A percentile compares a stretch with the other conserved stretches of the same genome.
Conservation (phyloP, 2,888 invertebrate genomes). For the Hetaerina titia region DNA sequence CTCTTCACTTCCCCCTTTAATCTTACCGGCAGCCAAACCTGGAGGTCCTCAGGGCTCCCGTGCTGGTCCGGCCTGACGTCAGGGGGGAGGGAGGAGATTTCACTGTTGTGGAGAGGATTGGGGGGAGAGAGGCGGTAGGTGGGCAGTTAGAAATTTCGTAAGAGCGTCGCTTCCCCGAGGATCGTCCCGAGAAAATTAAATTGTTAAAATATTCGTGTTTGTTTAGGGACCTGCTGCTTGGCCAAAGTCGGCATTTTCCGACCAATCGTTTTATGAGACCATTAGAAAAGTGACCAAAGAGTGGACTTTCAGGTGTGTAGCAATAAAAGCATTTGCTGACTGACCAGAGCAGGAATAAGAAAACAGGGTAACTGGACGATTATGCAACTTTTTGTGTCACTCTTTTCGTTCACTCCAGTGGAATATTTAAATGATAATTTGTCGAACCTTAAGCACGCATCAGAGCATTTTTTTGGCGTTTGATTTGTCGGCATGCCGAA, state of each 20-base stretch:
- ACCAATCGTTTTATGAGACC: constrained; percentile 35
- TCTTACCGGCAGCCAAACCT: constrained; percentile 64
- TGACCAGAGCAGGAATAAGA: background rate
- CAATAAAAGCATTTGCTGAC: constrained; percentile 17
- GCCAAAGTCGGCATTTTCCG: constrained; percentile 9
- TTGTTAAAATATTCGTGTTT: constrained; percentile 39
- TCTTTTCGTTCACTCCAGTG: background rate
- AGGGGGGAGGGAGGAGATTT: background rate
- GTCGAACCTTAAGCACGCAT: background rate
- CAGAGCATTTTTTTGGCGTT: background rate
- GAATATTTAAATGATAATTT: constrained; percentile 4
- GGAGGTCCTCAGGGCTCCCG: constrained; percentile 61
- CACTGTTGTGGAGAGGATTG: background rate
- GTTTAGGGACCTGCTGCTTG: constrained; percentile 7
- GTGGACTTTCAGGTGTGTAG: constrained; percentile 33
- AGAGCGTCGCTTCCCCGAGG: background rate
- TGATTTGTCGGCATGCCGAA: background rate
- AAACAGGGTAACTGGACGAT: background rate
- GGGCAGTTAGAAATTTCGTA: background rate
- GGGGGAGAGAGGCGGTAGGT: background rate
- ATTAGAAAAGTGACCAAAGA: constrained; percentile 39
- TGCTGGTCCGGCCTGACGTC: constrained; percentile 56
- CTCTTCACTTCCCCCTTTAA: constrained; percentile 50
- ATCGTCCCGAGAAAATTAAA: constrained; percentile 4
- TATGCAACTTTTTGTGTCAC: constrained; percentile 32